Evolutionary conservation across 2,888 invertebrate genomes (phyloP), one percentile per base, ranked within the genome.

Genomic region (Drosophila eohydei): DNA sequence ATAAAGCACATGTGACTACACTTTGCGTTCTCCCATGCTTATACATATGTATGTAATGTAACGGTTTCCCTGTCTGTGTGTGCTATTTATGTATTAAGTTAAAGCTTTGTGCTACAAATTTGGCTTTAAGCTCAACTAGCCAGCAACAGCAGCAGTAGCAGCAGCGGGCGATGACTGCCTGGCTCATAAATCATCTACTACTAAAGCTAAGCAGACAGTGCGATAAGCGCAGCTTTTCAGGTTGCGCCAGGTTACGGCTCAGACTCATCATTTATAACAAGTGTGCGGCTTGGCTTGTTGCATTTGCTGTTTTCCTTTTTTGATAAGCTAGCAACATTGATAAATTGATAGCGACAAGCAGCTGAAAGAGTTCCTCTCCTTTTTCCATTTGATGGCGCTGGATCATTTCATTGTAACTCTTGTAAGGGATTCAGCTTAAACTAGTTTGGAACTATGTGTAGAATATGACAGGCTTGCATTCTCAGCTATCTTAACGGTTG

Each of bases 1-100:
- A 87, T 89, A 89, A 89, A 89, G 87, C 84, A 89, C 89, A 84
- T 89, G 84, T 83, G 81, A 68, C 79, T 79, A 60, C 71, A 71
- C 51, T 55, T 36, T 51, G 54, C 32, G 36, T 50, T 50, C 32
- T 34, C 30, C 12, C 51, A 65, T 36, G 41, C 81, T 60, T 48
- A 44, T 48, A 66, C 46, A 46, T 28, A 55, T 41, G 50, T 28
- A 43, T 6, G 36, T 26, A 28, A 40, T 50, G 48, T 63, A 66
- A 65, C 67, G 67, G 51, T 50, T 34, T 56, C 48, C 71, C 30
- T 61, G 57, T 48, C 36, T 38, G 6, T 38, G 51, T 44, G 26
- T 63, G 60, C 78, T 77, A 61, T 77, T 71, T 80, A 62, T 68
- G 59, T 65, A 40, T 72, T 57, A 68, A 62, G 59, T 63, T 64